Evolutionary conservation across 2,113 vertebrate genomes (phyloP).

Genomic region (Charadrius vociferus): DNA sequence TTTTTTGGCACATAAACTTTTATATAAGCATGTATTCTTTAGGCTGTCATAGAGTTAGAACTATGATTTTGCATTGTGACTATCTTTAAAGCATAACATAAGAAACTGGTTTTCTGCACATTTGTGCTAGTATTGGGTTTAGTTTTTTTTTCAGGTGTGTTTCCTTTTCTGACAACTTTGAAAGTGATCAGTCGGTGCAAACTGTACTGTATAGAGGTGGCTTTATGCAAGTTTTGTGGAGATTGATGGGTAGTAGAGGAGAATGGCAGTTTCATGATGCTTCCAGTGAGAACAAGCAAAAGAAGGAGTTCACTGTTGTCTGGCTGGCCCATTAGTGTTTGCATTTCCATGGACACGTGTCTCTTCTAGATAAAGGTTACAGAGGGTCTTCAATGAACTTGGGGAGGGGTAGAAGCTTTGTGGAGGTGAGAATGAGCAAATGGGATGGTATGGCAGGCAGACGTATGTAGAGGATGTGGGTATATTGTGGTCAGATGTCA

Average conservation of each 20-base stretch:
- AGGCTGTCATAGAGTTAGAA: not conserved
- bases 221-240: not conserved
- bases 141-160: not conserved
- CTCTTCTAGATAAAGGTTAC: not conserved
- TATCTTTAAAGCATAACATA: not conserved
- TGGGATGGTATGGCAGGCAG: not conserved
- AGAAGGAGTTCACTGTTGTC: not conserved
- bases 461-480: not conserved
- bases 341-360: not conserved
- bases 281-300: not conserved
- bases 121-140: not conserved
- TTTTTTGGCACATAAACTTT: not conserved
- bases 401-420: not conserved
- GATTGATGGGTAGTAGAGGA: not conserved
- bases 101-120: not conserved
- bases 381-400: not conserved
- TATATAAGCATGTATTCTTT: not conserved
- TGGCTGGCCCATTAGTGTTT: not conserved
- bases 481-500: not conserved
- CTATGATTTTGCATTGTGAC: not conserved
- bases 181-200: not conserved
- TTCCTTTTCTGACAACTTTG: not conserved
- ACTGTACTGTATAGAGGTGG: not conserved
- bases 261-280: not conserved
- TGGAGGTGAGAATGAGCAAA: not conserved